Conservation (phyloP, 2,888 invertebrate species). For the Conops quadrifasciatus region DNA sequence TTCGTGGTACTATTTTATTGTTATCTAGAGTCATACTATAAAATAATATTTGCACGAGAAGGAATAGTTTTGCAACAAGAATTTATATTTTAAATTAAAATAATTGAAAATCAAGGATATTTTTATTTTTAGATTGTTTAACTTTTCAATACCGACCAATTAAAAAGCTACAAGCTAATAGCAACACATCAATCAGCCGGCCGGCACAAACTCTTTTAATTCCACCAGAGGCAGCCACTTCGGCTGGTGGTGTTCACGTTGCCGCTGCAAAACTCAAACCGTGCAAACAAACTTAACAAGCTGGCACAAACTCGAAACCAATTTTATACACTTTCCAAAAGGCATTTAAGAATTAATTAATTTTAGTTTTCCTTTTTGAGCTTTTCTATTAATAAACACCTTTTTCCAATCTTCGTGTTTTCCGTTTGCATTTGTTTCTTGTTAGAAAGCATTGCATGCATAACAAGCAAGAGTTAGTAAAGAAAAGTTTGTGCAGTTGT, state of each 20-base stretch:
- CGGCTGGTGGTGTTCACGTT: neutral
- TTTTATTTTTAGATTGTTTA: neutral
- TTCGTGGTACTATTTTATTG: no score
- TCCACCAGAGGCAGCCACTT: neutral
- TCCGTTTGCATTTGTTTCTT: no score
- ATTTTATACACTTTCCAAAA: slow-evolving; percentile 32
- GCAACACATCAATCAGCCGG: neutral
- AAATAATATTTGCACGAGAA: no score
- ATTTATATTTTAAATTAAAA: no score
- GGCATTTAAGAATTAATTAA: slow-evolving; percentile 1
- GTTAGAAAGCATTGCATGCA: no score
- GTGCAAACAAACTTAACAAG: neutral
- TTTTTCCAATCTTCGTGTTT: no score
- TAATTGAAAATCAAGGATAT: neutral
- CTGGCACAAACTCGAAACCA: slow-evolving; percentile 13
- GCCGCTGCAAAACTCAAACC: neutral
- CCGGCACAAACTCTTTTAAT: neutral
- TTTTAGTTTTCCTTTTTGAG: neutral
- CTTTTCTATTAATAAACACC: no score
- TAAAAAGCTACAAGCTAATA: neutral
- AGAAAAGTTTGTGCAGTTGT: no score
- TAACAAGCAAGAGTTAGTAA: no score
- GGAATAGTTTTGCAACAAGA: no score
- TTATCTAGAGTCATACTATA: no score
- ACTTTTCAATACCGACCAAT: neutral